Evolutionary conservation across 2,797 vertebrate species (phyloP).

Genomic region (Hoplostethus mediterraneus): DNA sequence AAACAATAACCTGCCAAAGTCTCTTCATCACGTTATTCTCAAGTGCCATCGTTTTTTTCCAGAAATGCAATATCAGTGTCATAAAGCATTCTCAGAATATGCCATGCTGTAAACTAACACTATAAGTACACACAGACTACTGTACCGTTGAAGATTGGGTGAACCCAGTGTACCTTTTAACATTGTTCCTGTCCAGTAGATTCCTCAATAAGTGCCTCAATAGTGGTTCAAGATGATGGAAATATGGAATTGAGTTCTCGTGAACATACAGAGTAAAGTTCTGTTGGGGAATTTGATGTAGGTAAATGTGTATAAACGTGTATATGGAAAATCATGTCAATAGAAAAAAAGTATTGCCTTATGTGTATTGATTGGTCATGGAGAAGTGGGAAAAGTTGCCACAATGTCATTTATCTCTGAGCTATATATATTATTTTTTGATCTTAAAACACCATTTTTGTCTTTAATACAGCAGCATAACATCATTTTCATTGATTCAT

Average conservation of each 20-base stretch:
- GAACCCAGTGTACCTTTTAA: not conserved
- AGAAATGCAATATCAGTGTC: slow-evolving; percentile 37
- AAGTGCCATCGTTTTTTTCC: slow-evolving; percentile 23
- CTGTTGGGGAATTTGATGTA: not conserved
- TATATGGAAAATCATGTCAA: not conserved
- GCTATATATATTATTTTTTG: too few relatives aligned
- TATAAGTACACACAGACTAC: not conserved
- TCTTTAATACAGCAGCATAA: too few relatives aligned
- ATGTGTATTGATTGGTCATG: not conserved
- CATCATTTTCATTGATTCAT: not conserved
- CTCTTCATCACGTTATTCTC: slow-evolving; percentile 8
- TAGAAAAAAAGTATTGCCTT: slow-evolving; percentile 7
- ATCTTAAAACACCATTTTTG: too few relatives aligned
- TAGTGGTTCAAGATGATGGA: not conserved
- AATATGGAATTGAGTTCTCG: slow-evolving; percentile 38
- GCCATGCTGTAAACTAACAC: slow-evolving; percentile 2
- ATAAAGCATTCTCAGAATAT: slow-evolving; percentile 6
- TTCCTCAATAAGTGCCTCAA: not conserved
- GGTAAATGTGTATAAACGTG: not conserved
- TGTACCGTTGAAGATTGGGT: not conserved
- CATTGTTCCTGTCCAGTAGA: not conserved
- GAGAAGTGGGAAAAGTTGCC: too few relatives aligned
- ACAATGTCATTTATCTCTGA: too few relatives aligned
- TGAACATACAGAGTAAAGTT: not conserved
- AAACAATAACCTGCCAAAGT: slow-evolving; percentile 29